Percentiles rank a stretch among this genome's conserved stretches.
These are phyloP conservation scores for Phortica okadai DNA, from an alignment of 2,888 invertebrate genomes.

Conservation along the genomic window DNA sequence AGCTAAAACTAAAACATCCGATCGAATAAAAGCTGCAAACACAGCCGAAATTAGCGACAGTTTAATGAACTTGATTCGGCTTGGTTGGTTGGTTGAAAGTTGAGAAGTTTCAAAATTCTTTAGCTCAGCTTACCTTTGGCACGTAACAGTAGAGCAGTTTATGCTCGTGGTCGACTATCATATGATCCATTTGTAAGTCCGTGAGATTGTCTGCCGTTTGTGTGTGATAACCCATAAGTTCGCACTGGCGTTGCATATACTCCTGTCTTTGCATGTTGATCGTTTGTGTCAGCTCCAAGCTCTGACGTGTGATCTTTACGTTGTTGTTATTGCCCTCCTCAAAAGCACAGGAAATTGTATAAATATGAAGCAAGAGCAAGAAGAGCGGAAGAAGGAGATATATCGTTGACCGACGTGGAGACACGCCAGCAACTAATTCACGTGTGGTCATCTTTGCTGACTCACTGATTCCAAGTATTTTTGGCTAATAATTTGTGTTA, in stretches of 20 bases:
- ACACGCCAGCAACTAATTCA: background rate
- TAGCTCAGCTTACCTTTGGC: slow-evolving; percentile 84
- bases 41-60: background rate
- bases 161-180: slow-evolving; percentile 89
- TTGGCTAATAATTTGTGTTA: slow-evolving; percentile 14
- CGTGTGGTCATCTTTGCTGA: slow-evolving; percentile 8
- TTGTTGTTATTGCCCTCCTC: slow-evolving; percentile 75
- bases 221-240: slow-evolving; percentile 76
- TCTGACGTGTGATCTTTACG: slow-evolving; percentile 77
- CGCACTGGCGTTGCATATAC: slow-evolving; percentile 80
- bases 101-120: background rate
- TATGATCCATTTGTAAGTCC: slow-evolving; percentile 83
- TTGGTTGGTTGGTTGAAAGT: background rate
- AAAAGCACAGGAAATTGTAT: slow-evolving; percentile 60
- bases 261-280: slow-evolving; percentile 82
- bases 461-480: background rate
- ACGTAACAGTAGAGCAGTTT: slow-evolving; percentile 94
- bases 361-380: slow-evolving; percentile 12
- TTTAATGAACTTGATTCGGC: slow-evolving; percentile 29
- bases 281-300: slow-evolving; percentile 81
- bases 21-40: background rate
- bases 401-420: slow-evolving; percentile 6
- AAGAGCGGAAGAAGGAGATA: slow-evolving; percentile 24
- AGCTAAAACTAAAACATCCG: background rate
- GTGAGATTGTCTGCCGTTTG: slow-evolving; percentile 77